Conservation (phyloP, 2,113 vertebrate species). For the Desmodus rotundus region DNA sequence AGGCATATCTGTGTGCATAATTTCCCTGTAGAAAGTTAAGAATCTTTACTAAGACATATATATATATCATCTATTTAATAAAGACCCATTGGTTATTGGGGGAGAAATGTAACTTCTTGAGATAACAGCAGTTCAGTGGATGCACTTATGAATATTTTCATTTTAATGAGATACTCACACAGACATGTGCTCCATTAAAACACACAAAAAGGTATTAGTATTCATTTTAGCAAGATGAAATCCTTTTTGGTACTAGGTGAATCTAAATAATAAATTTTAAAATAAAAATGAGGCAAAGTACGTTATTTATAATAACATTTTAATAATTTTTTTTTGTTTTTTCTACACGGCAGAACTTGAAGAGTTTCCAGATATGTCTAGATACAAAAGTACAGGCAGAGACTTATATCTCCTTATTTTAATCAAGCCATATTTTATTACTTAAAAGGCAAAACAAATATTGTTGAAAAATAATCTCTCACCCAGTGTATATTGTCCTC, state of each 20-base stretch:
- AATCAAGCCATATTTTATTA: slow-evolving; percentile 2
- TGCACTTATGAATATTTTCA: background rate
- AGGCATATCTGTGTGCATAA: background rate
- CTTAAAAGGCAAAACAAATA: background rate
- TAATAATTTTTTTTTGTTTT: slow-evolving; percentile 14
- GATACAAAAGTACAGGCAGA: background rate
- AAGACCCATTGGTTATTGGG: background rate
- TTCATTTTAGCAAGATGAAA: slow-evolving; percentile 30
- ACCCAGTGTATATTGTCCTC: background rate
- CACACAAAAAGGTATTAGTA: background rate
- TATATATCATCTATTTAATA: background rate
- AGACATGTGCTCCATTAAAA: background rate
- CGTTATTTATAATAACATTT: background rate
- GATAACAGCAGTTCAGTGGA: background rate
- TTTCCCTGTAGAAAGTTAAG: background rate
- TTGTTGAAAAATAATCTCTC: background rate
- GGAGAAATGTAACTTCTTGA: background rate
- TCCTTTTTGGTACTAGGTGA: background rate
- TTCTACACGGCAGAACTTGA: background rate
- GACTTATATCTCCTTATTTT: background rate
- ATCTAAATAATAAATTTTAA: slow-evolving; percentile 36
- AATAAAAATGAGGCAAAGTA: background rate
- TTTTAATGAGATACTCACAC: background rate
- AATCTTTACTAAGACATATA: background rate
- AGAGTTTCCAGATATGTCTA: slow-evolving; percentile 18